Base-by-base conservation (phyloP, 2,113 vertebrate species). In the Vulpes vulpes region DNA sequence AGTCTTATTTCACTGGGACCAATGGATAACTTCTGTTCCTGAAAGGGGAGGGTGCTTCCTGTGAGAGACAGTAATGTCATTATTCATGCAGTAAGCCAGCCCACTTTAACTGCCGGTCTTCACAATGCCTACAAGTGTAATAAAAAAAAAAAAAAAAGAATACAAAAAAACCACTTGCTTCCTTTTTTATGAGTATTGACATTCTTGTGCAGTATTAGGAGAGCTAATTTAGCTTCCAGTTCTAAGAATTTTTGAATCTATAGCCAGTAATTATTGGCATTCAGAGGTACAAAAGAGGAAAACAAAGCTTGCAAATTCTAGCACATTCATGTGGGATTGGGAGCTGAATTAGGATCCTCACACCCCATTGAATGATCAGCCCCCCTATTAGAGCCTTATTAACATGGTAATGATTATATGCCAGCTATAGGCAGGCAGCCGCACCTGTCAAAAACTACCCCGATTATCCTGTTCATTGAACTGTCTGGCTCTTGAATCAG, bases 241-340 rank as follows among this genome's bases (percentile, higher is more conserved):
- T 99, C 98, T 99, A 99, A 99, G 99, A 99, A 99, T 99, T 98
- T 99, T 98, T 99, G 98, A 99, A 99, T 99, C 98, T 99, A 99
- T 99, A 99, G 98, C 98, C 99, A 99, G 99, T 99, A 99, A 99
- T 99, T 99, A 99, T 99, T 99, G 99, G 99, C 98, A 99, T 99
- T 99, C 99, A 99, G 98, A 98, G 98, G 98, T 99, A 99, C 99
- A 99, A 99, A 99, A 98, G 98, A 99, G 95, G 98, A 99, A 99
- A 99, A 99, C 98, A 99, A 99, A 99, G 99, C 98, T 96, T 98
- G 98, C 98, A 99, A 99, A 99, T 99, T 99, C 99, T 99, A 99
- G 98, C 98, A 99, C 99, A 99, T 99, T 99, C 98, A 99, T 99
- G 99, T 99, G 99, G 99, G 98, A 99, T 99, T 99, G 98, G 98